Conservation (phyloP, 2,113 vertebrate species). For the human region DNA sequence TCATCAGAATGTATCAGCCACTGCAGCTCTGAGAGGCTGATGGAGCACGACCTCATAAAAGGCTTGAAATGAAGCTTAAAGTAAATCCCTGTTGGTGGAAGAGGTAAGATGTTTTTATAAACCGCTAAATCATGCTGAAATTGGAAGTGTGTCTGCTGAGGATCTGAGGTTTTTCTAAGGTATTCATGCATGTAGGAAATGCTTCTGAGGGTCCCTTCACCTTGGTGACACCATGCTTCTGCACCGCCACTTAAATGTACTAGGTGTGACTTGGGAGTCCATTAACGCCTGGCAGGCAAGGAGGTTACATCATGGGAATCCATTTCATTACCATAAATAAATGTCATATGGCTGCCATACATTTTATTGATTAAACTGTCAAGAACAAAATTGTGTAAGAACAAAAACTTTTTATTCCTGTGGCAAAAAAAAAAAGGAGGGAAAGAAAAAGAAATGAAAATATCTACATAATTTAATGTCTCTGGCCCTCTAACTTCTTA, state of each 20-base stretch:
- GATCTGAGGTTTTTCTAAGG: not conserved
- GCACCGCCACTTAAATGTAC: conserved; percentile 63
- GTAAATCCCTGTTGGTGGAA: not conserved
- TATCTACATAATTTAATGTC: not conserved
- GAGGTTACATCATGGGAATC: conserved; percentile 73
- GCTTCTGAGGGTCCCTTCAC: conserved; percentile 30
- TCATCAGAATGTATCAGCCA: conserved; percentile 28
- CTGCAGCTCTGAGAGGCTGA: not conserved
- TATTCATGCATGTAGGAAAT: not conserved
- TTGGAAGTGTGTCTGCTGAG: not conserved
- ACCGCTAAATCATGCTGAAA: not conserved
- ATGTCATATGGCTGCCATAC: conserved; percentile 78
- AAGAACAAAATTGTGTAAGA: conserved; percentile 75
- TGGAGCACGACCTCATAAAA: not conserved
- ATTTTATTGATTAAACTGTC: conserved; percentile 83
- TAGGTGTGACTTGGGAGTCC: conserved; percentile 41
- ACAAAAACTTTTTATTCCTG: conserved; percentile 61
- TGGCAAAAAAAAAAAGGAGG: not conserved
- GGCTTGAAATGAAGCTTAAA: not conserved
- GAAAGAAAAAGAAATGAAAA: conserved; percentile 25
- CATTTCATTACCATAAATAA: conserved; percentile 83
- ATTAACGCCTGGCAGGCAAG: conserved; percentile 39
- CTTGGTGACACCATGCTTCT: not conserved
- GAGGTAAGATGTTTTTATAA: conserved; percentile 8
- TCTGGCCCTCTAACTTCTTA: not conserved